phyloP scores from a whole-genome alignment of 2,797 vertebrate species.

The Falco columbarius region DNA sequence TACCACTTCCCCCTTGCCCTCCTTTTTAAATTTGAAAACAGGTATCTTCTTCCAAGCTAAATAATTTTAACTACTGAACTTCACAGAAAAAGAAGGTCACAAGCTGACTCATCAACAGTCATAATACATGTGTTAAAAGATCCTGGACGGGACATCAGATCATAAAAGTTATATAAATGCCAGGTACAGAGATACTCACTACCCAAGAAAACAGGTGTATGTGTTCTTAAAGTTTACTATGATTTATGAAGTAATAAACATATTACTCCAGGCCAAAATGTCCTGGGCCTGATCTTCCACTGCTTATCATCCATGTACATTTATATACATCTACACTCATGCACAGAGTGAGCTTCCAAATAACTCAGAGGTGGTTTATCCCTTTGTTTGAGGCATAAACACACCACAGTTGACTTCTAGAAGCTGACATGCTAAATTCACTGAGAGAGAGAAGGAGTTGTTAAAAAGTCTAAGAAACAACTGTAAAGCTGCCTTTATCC shows the following conservation, averaged over 20 bases:
- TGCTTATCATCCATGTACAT: neutral
- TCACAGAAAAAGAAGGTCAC: slow-evolving; percentile 48
- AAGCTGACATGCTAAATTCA: neutral
- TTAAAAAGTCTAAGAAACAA: neutral
- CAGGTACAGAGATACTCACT: slow-evolving; percentile 4
- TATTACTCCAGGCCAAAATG: neutral
- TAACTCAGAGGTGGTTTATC: neutral
- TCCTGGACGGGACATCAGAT: neutral
- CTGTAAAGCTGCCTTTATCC: neutral
- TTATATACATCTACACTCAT: neutral
- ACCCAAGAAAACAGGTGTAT: slow-evolving; percentile 37
- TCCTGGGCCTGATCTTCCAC: neutral
- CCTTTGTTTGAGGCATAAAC: neutral
- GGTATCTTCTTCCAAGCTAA: slow-evolving; percentile 70
- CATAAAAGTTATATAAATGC: neutral
- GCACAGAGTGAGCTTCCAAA: neutral
- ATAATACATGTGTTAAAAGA: neutral
- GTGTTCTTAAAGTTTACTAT: slow-evolving; percentile 4
- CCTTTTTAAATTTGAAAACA: slow-evolving; percentile 57
- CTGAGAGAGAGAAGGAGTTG: neutral
- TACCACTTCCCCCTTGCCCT: neutral
- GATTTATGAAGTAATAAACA: slow-evolving; percentile 46
- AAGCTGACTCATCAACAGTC: slow-evolving; percentile 19
- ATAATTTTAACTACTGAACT: slow-evolving; percentile 58
- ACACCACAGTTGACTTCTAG: neutral